Evolutionary conservation across 2,797 vertebrate genomes (phyloP), one percentile per base, ranked within the genome.

Genomic region (Clarias fuscus): DNA sequence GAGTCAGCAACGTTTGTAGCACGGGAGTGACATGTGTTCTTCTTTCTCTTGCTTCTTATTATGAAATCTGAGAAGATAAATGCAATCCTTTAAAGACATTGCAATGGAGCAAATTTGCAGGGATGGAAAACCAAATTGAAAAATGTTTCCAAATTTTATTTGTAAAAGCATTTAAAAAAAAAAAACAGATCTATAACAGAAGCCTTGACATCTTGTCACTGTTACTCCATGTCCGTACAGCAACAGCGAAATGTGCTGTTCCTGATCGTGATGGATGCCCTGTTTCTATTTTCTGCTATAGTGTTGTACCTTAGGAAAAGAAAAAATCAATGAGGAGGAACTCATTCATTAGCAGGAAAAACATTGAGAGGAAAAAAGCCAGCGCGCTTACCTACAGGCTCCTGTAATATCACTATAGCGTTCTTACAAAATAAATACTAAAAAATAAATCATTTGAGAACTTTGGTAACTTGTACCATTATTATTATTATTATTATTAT

Each of bases 221-320:
- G 7, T 59, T 24, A 33, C 30, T 71, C 48, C 65, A 17, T 58
- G 67, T 83, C 27, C 48, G 58, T 68, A 82, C 43, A 18, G 72
- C 43, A 68, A 68, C 73, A 13, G 20, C 7, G 17, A 79, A 43
- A 78, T 27, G 70, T 70, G 48, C 27, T 58, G 24, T 40, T 58
- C 18, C 81, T 70, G 30, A 33, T 71, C 81, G 30, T 59, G 67
- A 83, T 40, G 81, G 81, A 59, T 71, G 22, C 2, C 22, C n/a
- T 71, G 4, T 62, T 64, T 81, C 40, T 82, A 67, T 53, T 82
- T 82, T 82, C 62, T 53, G 40, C 40, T 81, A 14, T 43, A 43
- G 22, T 65, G 37, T 11, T 67, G 61, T 43, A 81, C 13, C 14
- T 77, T 8, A 75, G 27, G 27, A 33, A 37, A 30, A 58, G 1